Conservation (phyloP, 2,113 vertebrate species). For the Trichomycterus rosablanca region DNA sequence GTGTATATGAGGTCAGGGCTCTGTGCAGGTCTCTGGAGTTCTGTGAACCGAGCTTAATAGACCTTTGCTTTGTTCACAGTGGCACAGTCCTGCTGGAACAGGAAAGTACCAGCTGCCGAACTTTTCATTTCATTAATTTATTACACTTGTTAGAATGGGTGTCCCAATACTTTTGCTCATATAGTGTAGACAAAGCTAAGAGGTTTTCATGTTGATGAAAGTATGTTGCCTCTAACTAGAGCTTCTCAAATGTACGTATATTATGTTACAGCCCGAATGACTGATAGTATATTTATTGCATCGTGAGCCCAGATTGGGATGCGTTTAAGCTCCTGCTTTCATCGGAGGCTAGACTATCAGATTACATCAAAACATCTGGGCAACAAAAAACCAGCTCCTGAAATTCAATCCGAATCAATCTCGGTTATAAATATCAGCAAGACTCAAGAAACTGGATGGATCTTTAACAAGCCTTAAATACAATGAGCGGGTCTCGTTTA, state of each 20-base stretch:
- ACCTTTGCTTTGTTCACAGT: too few species aligned
- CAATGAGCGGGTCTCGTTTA: slow-evolving; percentile 27
- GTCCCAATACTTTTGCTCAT: too few species aligned
- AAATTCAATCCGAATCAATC: slow-evolving; percentile 15
- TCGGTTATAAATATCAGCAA: slow-evolving; percentile 8
- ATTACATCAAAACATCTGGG: not conserved
- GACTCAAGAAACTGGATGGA: not conserved
- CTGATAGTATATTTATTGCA: slow-evolving; percentile 6
- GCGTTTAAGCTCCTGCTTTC: not conserved
- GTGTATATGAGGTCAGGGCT: too few species aligned
- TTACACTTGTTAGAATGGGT: too few species aligned
- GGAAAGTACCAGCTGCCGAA: too few species aligned
- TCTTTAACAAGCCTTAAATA: slow-evolving; percentile 15
- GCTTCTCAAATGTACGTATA: not conserved
- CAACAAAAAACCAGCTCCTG: not conserved
- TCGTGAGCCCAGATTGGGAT: not conserved
- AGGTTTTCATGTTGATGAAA: not conserved
- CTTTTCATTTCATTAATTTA: too few species aligned
- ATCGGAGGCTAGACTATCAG: not conserved
- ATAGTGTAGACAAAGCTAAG: slow-evolving; percentile 15
- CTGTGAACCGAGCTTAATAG: too few species aligned
- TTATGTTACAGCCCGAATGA: not conserved
- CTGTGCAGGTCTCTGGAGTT: too few species aligned
- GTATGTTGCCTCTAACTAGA: not conserved
- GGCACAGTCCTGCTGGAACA: too few species aligned